These are phyloP conservation scores for Abrostola triplasia DNA, from an alignment of 2,888 invertebrate species.

Conservation along the genomic window DNA sequence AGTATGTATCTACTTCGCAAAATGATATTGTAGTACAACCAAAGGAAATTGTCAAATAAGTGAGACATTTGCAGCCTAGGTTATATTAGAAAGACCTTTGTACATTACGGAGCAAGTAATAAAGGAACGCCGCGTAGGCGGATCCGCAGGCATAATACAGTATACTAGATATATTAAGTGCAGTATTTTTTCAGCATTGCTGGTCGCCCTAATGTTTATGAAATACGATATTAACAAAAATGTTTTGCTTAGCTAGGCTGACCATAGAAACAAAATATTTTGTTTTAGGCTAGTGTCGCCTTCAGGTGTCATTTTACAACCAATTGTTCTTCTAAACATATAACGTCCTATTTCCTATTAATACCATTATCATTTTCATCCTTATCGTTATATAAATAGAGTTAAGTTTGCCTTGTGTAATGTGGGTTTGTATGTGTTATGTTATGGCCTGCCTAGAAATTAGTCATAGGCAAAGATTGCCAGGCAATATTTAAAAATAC, in stretches of 20 bases:
- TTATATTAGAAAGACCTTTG: no score
- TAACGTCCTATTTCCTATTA: constrained; percentile 26
- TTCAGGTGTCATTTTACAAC: constrained; percentile 64
- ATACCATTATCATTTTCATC: constrained; percentile 22
- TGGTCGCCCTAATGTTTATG: constrained; percentile 41
- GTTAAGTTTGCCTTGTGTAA: constrained; percentile 27
- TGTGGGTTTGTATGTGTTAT: constrained; percentile 27
- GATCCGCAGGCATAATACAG: not conserved
- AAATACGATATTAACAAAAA: constrained; percentile 55
- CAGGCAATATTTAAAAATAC: constrained; percentile 72
- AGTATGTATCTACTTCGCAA: no score
- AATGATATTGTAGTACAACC: no score
- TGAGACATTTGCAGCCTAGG: no score
- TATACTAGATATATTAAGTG: not conserved
- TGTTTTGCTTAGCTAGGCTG: constrained; percentile 62
- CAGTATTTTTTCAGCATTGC: constrained; percentile 19
- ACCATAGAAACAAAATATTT: constrained; percentile 67
- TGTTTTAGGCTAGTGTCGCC: constrained; percentile 60
- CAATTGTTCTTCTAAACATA: constrained; percentile 38
- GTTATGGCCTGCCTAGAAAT: constrained; percentile 56
- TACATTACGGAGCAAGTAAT: no score
- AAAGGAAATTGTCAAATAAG: no score
- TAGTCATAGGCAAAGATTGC: constrained; percentile 73
- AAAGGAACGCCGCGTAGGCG: not conserved
- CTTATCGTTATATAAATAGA: constrained; percentile 24